Base-by-base conservation (phyloP, 2,113 vertebrate species). In the Oryzias javanicus region DNA sequence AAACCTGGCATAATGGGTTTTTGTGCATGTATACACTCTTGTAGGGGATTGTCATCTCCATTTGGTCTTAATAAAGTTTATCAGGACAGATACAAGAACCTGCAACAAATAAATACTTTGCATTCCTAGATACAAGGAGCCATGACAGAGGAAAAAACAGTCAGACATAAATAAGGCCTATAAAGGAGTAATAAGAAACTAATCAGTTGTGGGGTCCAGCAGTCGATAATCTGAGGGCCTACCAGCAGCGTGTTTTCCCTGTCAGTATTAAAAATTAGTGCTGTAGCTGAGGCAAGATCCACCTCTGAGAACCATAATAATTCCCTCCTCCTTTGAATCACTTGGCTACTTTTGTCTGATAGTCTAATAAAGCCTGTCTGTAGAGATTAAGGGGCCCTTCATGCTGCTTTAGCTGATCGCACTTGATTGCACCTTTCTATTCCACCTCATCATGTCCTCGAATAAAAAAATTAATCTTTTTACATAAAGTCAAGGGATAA, bases 311-410 rank as follows among this genome's bases (percentile, higher is more conserved):
- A 51, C 35, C 20, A 5, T 74, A 78, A 85, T 75, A 71, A 77
- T 67, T 70, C 63, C 67, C 29, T 49, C 61, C 64, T 67, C 62
- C 46, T 54, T 71, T 51, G 60, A 62, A 79, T 69, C 68, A 78
- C 54, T 75, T 63, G 54, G 54, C 78, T 72, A 69, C 74, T 73
- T 49, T 72, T 64, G 68, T 73, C 71, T 81, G 61, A 80, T 69
- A 70, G 68, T 60, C 76, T 79, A 70, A 82, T 82, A 71, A 76
- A 74, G 61, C 20, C 67, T 74, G 76, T 74, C 72, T 76, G 63
- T 64, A 51, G 44, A 69, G 52, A 78, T 80, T 70, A 73, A 65
- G 46, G 60, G 14, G n/a, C n/a, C 48, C 49, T 81, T 78, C 64
- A 65, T 60, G 54, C 57, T 56, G 45, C 63, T 72, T 58, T 74